Conservation (phyloP, 2,797 vertebrate species). For the Mionectes olivaceus region DNA sequence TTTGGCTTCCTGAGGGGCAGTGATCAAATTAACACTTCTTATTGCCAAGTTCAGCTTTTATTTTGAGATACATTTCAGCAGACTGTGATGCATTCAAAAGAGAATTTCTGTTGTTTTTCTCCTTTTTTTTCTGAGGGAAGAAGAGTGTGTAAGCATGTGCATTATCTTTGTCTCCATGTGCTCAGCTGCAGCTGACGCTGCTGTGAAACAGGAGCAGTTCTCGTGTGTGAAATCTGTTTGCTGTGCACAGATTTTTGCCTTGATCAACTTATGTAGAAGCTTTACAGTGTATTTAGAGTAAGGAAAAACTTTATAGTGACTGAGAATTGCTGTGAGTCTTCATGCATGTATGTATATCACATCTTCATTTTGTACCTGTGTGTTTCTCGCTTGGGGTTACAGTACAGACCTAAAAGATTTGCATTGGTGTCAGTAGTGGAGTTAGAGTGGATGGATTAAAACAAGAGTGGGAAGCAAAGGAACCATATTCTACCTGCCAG, state of each 20-base stretch:
- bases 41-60: conserved; percentile 4
- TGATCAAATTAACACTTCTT: conserved; percentile 6
- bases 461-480: background rate
- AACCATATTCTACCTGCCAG: background rate
- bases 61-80: background rate
- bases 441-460: background rate
- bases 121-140: background rate
- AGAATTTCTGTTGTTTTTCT: background rate
- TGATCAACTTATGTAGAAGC: background rate
- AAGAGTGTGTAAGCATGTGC: fast-evolving
- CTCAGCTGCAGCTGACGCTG: background rate
- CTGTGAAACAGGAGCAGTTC: background rate
- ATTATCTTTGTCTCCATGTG: background rate
- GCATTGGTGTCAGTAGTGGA: background rate
- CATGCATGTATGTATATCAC: fast-evolving
- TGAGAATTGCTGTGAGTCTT: background rate
- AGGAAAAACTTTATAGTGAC: background rate
- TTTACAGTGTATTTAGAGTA: background rate
- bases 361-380: background rate
- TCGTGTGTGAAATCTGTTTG: background rate
- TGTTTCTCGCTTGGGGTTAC: background rate
- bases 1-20: background rate
- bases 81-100: background rate
- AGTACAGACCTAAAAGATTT: background rate
- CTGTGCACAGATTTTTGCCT: background rate